Conservation (phyloP, 2,113 vertebrate species). For the Tretioscincus oriximinensis region DNA sequence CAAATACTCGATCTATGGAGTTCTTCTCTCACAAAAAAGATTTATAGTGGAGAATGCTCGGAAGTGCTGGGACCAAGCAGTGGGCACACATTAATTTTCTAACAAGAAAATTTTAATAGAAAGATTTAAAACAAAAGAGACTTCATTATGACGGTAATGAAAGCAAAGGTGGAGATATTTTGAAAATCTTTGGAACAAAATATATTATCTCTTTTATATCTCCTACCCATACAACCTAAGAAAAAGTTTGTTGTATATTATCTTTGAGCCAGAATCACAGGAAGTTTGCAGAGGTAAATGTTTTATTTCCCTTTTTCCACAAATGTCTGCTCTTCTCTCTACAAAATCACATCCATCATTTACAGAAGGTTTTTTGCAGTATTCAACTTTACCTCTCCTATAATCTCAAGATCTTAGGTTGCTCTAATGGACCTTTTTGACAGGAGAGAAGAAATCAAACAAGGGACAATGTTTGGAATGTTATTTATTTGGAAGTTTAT, state of each 20-base stretch:
- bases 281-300: background rate
- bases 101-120: conserved; percentile 5
- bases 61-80: conserved; percentile 13
- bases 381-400: background rate
- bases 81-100: conserved; percentile 5
- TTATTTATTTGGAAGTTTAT: background rate
- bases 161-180: background rate
- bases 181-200: background rate
- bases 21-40: conserved; percentile 2
- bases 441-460: background rate
- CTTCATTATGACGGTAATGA: background rate
- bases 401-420: background rate
- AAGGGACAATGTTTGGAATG: background rate
- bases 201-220: background rate
- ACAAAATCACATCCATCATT: background rate
- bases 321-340: background rate
- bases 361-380: background rate
- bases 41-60: background rate
- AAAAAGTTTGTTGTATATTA: background rate
- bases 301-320: no score
- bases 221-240: no score
- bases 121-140: background rate
- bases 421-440: background rate
- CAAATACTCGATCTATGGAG: conserved; percentile 2
- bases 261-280: background rate